Conservation (phyloP, 2,888 invertebrate species). For the Meta bourneti region DNA sequence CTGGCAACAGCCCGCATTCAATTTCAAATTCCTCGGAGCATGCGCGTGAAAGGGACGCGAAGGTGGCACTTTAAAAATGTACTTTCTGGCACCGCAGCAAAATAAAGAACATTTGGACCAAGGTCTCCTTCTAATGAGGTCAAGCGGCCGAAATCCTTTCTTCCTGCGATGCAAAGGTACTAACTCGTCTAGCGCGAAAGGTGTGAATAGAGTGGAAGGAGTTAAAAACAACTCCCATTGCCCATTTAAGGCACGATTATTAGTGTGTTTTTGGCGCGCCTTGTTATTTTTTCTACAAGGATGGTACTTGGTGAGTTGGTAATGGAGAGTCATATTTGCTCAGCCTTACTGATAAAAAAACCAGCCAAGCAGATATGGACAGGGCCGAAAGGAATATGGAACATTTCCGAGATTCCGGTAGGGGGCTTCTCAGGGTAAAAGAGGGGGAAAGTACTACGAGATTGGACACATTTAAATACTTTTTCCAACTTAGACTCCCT, state of each 20-base stretch:
- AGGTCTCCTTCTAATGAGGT: slow-evolving; percentile 48
- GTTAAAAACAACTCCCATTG: neutral
- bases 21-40: neutral
- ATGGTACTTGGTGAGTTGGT: too few species aligned
- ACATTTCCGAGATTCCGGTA: too few species aligned
- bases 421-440: too few species aligned
- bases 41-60: neutral
- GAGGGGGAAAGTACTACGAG: too few species aligned
- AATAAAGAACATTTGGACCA: slow-evolving; percentile 37
- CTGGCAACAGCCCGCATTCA: neutral
- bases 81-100: neutral
- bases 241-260: neutral
- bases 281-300: too few species aligned
- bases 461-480: too few species aligned
- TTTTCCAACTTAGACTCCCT: too few species aligned
- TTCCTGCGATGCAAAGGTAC: slow-evolving; percentile 16
- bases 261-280: neutral
- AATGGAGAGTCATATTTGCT: too few species aligned
- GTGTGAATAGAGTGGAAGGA: slow-evolving; percentile 34
- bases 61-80: neutral
- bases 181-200: slow-evolving; percentile 25
- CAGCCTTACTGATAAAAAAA: too few species aligned
- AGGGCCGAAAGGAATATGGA: too few species aligned
- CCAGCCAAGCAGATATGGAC: too few species aligned
- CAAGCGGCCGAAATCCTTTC: slow-evolving; percentile 20